phyloP scores from a whole-genome alignment of 2,113 vertebrate species.

The Hippocampus zosterae region DNA sequence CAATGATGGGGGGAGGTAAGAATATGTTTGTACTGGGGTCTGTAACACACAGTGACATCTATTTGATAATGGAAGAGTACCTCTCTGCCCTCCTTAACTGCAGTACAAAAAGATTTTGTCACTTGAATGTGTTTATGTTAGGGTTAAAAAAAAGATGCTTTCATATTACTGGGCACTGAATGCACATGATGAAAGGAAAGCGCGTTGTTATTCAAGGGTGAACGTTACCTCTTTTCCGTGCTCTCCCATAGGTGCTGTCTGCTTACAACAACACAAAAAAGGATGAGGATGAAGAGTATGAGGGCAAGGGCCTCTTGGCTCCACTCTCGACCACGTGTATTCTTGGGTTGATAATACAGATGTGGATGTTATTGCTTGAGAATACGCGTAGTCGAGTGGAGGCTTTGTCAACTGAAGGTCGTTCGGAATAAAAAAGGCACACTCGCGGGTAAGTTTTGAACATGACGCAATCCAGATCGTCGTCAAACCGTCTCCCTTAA shows the following conservation, averaged over 20 bases:
- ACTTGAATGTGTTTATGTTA: background rate
- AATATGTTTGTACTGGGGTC: background rate
- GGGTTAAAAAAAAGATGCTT: background rate
- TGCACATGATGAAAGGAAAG: conserved; percentile 19
- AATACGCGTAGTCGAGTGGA: conserved; percentile 82
- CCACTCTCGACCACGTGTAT: conserved; percentile 73
- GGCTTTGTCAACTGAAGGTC: conserved; percentile 50
- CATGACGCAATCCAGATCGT: conserved; percentile 25
- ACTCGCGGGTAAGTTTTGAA: conserved; percentile 21
- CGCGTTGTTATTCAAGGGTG: conserved; percentile 43
- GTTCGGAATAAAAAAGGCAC: background rate
- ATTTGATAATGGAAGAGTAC: background rate
- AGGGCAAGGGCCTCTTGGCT: conserved; percentile 54
- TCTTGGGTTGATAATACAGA: conserved; percentile 77
- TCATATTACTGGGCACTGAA: background rate
- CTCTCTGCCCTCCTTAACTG: background rate
- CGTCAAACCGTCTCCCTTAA: conserved; percentile 46
- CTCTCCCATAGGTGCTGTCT: conserved; percentile 52
- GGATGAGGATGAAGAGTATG: conserved; percentile 6
- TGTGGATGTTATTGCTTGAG: conserved; percentile 78
- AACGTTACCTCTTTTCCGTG: conserved; percentile 50
- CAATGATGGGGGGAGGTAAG: background rate
- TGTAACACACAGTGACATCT: background rate
- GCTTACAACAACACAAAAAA: conserved; percentile 29
- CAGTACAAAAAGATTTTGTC: background rate